phyloP scores from a whole-genome alignment of 2,888 invertebrate species.

The Smittia aterrima region DNA sequence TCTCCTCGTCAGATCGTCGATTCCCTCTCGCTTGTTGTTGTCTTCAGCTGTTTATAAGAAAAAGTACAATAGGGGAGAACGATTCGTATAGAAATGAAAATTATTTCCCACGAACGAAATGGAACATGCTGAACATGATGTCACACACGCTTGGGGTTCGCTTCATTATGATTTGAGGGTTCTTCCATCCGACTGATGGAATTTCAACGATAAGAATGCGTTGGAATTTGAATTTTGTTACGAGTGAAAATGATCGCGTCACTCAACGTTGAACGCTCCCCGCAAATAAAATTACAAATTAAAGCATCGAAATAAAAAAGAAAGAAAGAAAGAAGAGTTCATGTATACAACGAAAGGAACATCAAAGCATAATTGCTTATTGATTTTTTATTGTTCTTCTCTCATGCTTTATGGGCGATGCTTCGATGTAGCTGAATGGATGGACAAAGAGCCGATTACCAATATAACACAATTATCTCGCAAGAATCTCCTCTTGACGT shows the following conservation, averaged over 20 bases:
- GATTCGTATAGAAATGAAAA: slow-evolving; percentile 33
- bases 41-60: slow-evolving; percentile 40
- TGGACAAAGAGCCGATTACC: slow-evolving; percentile 9
- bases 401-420: slow-evolving; percentile 26
- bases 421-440: neutral
- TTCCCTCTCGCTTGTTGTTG: slow-evolving; percentile 33
- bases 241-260: neutral
- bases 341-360: slow-evolving; percentile 36
- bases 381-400: slow-evolving; percentile 41
- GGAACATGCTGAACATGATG: slow-evolving; percentile 37
- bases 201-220: neutral
- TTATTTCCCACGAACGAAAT: slow-evolving; percentile 38
- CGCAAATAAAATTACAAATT: slow-evolving; percentile 40
- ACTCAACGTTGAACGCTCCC: slow-evolving; percentile 13
- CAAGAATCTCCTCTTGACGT: neutral
- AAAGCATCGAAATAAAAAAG: slow-evolving; percentile 28
- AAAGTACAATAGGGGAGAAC: slow-evolving; percentile 39
- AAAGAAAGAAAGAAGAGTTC: slow-evolving; percentile 22
- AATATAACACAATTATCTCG: slow-evolving; percentile 8
- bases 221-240: neutral
- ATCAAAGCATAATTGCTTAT: slow-evolving; percentile 41
- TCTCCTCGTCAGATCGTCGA: neutral
- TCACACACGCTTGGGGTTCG: slow-evolving; percentile 35
- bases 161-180: neutral
- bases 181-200: neutral